Base-by-base conservation (phyloP, 2,113 vertebrate genomes). In the Podarcis cretensis region DNA sequence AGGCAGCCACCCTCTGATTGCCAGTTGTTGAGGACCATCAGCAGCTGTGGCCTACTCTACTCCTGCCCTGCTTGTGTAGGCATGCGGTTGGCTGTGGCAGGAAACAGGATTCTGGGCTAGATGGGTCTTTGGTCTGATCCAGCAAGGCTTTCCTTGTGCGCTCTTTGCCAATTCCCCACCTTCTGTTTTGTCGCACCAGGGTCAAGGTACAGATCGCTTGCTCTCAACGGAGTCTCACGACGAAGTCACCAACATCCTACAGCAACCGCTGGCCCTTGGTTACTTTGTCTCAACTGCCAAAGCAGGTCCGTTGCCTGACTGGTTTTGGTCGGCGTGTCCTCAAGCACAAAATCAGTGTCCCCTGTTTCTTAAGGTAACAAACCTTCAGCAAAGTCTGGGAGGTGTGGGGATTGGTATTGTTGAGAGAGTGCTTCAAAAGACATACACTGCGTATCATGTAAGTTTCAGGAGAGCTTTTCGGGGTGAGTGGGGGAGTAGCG, bases 341-440 rank as follows among this genome's bases (percentile, higher is more conserved):
- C 98, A 99, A 98, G 99, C 99, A 97, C 98, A 98, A 98, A 98
- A 99, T 97, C 99, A 99, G 96, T 99, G 99, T 96, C 99, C 99
- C 66, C 98, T 99, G 95, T 98, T 98, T 96, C 97, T 98, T 97
- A 98, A 98, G 97, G 97, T 98, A 97, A 94, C 32, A 86, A 75
- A 6, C 43, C 20, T 66, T 10, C 0, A 32, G 16, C 16, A 3
- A 6, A n/a, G 66, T 4, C 14, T 32, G 85, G 69, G 32, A 85
- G 48, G 1, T 81, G 59, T 48, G 20, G 54, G 7, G 27, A 63
- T 63, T 63, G 81, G 48, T 88, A 30, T 7, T 21, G 43, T 83
- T 48, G 83, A 18, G n/a, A 9, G 35, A 48, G 35, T 43, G 37
- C 32, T 20, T 30, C 8, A 6, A 37, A 66, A 66, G 32, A n/a